Conservation (phyloP, 1,140 invertebrate genomes). For the Saxidomus purpurata region DNA sequence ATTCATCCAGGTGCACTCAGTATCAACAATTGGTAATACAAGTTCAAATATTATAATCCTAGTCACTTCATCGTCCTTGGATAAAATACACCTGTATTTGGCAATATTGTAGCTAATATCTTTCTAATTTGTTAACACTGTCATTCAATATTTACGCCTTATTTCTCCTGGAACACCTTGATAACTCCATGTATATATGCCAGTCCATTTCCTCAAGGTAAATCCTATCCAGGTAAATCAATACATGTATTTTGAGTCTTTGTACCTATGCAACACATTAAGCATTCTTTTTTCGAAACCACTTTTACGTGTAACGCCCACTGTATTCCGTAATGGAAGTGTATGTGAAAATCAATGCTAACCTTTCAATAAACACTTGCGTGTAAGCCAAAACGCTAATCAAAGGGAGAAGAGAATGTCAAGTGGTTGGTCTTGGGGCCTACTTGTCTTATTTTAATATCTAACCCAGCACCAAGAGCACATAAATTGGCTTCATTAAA, state of each 20-base stretch:
- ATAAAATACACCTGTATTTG: neutral
- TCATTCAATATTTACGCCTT: neutral
- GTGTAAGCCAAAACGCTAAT: neutral
- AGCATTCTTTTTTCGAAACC: neutral
- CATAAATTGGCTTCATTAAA: conserved; percentile 45
- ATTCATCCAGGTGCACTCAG: neutral
- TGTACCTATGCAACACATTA: conserved; percentile 8
- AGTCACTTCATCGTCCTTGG: neutral
- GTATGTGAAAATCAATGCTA: conserved; percentile 19
- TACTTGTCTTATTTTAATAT: conserved; percentile 41
- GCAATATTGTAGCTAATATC: neutral
- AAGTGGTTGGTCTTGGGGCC: conserved; percentile 12
- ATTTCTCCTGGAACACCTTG: neutral
- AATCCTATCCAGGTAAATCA: neutral
- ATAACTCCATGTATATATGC: neutral
- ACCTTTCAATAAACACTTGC: neutral
- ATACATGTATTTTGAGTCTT: neutral
- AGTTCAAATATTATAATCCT: neutral
- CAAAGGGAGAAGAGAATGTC: conserved; percentile 1
- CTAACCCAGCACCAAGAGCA: neutral
- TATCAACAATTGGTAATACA: neutral
- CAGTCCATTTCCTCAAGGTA: neutral
- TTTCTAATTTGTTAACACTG: neutral
- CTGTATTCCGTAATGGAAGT: neutral
- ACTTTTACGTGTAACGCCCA: neutral